Evolutionary conservation across 2,888 invertebrate species (phyloP), one percentile per base, ranked within the genome.

Genomic region (Eueremaeus valkanovi): DNA sequence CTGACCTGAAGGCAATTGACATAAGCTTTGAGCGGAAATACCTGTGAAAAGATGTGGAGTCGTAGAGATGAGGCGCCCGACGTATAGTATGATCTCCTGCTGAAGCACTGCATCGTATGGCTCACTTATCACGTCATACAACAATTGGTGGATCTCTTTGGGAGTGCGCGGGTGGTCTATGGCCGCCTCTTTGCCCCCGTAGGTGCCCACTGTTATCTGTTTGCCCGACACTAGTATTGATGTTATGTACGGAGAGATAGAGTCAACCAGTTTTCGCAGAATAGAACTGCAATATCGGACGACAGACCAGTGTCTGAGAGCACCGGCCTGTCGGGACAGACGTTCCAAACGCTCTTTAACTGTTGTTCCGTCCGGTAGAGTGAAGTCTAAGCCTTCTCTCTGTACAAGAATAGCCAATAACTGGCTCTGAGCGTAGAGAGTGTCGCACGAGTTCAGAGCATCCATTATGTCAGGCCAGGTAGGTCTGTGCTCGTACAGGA

Each of bases 141-240:
- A 77, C 16, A 80, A 77, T 31, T 70, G 89, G 81, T 94, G 91
- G 74, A 99, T 94, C 85, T 97, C 97, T 1, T 90, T 89, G 0
- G 99, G 99, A 0, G 95, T 95, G 89, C 97, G 91, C 0, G 99
- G 99, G 82, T 96, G 95, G 84, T 95, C 95, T 81, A 99, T 93
- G n/a, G 94, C 92, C 0, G 93, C 93, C 85, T 98, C 98, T 81
- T 94, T 91, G 80, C 92, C 92, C 0, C 95, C 95, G 81, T 94
- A 92, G 74, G 96, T 93, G 36, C 97, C 97, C 1, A 97, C 92
- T 0, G 96, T 95, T 77, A 95, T 85, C 91, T 97, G 96, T 85
- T 98, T 99, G 78, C 98, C 98, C 84, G 95, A 92, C 58, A 99
- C 99, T 70, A 99, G 87, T 79, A 99, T 93, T 51, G 95, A 93